Percentiles rank a stretch among this genome's conserved stretches.
phyloP scores from a whole-genome alignment of 2,113 vertebrate species.

The Rhegmatorhina hoffmannsi region DNA sequence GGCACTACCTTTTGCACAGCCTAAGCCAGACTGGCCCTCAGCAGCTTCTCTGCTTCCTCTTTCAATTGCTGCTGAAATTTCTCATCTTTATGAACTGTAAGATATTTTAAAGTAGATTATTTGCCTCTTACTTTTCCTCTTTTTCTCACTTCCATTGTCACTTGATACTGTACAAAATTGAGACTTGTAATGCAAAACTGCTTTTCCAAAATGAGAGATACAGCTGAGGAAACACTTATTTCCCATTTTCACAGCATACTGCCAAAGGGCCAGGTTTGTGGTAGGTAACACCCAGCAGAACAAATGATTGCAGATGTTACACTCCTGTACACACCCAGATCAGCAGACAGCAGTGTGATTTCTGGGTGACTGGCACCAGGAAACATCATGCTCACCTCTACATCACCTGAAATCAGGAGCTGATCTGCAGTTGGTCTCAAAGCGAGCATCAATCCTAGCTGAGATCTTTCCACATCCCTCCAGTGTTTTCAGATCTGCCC shows the following conservation, averaged over 20 bases:
- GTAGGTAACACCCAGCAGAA: background rate
- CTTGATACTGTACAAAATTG: background rate
- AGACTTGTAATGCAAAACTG: background rate
- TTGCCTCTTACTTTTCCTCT: background rate
- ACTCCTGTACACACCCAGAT: rapidly evolving
- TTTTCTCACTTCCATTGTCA: background rate
- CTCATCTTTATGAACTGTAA: background rate
- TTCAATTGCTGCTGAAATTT: background rate
- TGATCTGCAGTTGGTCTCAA: background rate
- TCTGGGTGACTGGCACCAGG: background rate
- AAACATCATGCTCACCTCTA: background rate
- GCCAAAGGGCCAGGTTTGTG: background rate
- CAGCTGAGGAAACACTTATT: background rate
- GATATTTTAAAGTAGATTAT: background rate
- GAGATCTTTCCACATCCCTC: background rate
- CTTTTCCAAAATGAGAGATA: background rate
- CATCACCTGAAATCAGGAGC: background rate
- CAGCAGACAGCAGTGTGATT: background rate
- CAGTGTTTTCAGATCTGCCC: background rate
- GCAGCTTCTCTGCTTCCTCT: background rate
- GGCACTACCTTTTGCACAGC: background rate
- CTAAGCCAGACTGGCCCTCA: background rate
- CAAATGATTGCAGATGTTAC: background rate
- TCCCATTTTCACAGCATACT: rapidly evolving
- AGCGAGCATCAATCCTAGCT: background rate